Percentiles rank a stretch among this genome's conserved stretches.
phyloP scores from a whole-genome alignment of 2,888 invertebrate genomes.

The Abrostola triplasia region DNA sequence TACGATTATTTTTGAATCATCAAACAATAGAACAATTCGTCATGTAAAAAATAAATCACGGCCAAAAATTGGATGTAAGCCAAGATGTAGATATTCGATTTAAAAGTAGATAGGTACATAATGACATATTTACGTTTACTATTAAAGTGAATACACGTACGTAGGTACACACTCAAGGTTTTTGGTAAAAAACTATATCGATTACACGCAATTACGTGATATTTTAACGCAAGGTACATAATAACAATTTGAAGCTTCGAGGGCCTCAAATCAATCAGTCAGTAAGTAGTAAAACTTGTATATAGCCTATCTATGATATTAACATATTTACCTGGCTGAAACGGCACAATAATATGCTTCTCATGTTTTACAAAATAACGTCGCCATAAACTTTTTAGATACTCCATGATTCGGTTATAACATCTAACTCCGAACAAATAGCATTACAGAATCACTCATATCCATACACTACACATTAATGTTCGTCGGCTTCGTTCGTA shows the following conservation, averaged over 20 bases:
- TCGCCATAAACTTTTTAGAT: conserved; percentile 78
- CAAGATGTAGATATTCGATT: conserved; percentile 60
- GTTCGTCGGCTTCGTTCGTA: conserved; percentile 37
- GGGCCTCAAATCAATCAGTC: too few relatives aligned
- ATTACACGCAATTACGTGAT: too few relatives aligned
- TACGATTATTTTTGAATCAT: not conserved
- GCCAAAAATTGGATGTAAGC: conserved; percentile 62
- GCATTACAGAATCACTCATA: conserved; percentile 48
- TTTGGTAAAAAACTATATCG: too few relatives aligned
- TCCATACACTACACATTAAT: conserved; percentile 26
- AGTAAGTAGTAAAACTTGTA: too few relatives aligned
- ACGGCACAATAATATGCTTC: conserved; percentile 79
- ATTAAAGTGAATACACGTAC: too few relatives aligned
- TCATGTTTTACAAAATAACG: conserved; percentile 75
- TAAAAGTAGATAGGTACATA: conserved; percentile 1
- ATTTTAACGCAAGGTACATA: too few relatives aligned
- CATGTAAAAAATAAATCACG: conserved; percentile 60
- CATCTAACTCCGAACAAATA: conserved; percentile 39
- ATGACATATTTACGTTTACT: too few relatives aligned
- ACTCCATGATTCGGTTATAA: conserved; percentile 70
- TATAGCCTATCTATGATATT: not conserved
- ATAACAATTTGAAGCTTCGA: too few relatives aligned
- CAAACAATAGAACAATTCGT: conserved; percentile 49
- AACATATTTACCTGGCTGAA: conserved; percentile 76
- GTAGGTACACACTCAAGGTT: too few relatives aligned